These are phyloP conservation scores for Dioctria rufipes DNA, from an alignment of 2,888 invertebrate genomes.

Conservation along the genomic window DNA sequence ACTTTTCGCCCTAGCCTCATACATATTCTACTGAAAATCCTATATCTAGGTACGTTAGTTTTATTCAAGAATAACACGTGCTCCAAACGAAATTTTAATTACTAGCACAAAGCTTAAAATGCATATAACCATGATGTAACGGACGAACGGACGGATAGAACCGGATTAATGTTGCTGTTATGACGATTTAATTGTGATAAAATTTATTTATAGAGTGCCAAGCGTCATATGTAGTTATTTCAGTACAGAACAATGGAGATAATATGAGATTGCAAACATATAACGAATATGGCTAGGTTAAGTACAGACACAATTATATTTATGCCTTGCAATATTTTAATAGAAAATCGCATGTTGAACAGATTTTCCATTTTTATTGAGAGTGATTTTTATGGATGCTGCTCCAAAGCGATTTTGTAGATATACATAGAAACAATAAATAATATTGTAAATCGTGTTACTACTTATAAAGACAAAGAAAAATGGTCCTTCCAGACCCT, in stretches of 20 bases:
- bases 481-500: not conserved
- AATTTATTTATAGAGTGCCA: not conserved
- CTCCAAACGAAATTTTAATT: slow-evolving; percentile 47
- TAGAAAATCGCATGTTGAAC: not conserved
- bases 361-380: not conserved
- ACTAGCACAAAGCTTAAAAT: slow-evolving; percentile 20
- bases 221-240: not conserved
- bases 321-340: slow-evolving; percentile 13
- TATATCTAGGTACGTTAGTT: not conserved
- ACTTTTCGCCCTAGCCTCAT: not conserved
- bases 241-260: not conserved
- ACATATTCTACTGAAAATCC: not conserved
- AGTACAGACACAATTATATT: slow-evolving; percentile 44
- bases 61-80: not conserved
- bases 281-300: slow-evolving; percentile 1
- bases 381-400: not conserved
- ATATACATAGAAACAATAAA: not conserved
- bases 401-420: not conserved
- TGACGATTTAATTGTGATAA: slow-evolving; percentile 53
- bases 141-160: slow-evolving; percentile 25
- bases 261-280: not conserved
- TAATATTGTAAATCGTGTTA: not conserved
- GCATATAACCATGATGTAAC: slow-evolving; percentile 43
- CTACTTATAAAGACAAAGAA: not conserved
- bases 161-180: slow-evolving; percentile 51